Base-by-base conservation (phyloP, 1,140 invertebrate genomes). In the Parasteatoda tepidariorum region DNA sequence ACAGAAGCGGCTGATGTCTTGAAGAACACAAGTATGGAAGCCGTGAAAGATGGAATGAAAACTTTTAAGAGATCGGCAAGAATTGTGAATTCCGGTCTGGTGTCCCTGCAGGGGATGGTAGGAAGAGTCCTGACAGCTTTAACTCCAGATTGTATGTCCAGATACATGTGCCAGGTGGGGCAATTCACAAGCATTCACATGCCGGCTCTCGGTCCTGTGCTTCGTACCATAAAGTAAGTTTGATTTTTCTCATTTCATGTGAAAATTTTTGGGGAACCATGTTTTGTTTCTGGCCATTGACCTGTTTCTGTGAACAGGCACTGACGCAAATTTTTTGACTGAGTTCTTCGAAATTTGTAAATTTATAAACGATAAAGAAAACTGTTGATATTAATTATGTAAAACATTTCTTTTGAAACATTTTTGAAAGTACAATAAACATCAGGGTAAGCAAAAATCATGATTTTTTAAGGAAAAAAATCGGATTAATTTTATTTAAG, bases 1-100 rank as follows among this genome's bases (percentile, higher is more conserved):
- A 82, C 79, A 1, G 79, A 82, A 31, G 79, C 68, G 0, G 79
- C 79, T 26, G 79, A 82, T n/a, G 64, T 73, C 7, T 2, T 73
- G 57, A 57, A 38, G 26, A 73, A 70, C 33, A 73, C 79, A 13
- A 82, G 54, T n/a, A 57, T 33, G 15, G 62, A 34, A 71, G 68
- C 68, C 5, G 6, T 71, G 5, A 82, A 61, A 18, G 26, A 62
- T 34, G 48, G 67, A 6, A 48, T 64, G 22, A 34, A 48, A 2
- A 48, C 9, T 6, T 13, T 82, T 6, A 71, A 48, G 33, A 70
- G n/a, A 26, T 54, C 68, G 9, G 71, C 67, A 4, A 82, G 55
- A 31, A 34, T 73, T 9, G 0, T 73, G 24, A 70, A 71, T 62
- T 6, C 54, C 5, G 68, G 79, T 22, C 24, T 70, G n/a, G 15